Conservation (phyloP, 1,140 invertebrate species). For the Planococcus citri region DNA sequence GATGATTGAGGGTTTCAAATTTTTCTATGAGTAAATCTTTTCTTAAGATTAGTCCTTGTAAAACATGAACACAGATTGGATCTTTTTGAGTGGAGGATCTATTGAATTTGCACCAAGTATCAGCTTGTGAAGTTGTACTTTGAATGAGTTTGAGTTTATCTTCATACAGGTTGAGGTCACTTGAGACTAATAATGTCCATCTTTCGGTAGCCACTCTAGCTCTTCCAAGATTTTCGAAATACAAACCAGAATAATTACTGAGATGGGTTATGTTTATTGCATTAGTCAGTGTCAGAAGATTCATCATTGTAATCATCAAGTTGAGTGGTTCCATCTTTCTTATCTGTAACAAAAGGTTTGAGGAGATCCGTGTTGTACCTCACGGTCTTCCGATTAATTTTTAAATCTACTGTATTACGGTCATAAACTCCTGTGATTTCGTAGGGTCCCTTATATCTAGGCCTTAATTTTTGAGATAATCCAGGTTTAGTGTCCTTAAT, state of each 20-base stretch:
- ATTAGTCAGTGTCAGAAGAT: neutral
- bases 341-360: neutral
- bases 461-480: too few relatives aligned
- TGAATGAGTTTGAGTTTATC: too few relatives aligned
- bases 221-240: neutral
- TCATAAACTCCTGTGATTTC: neutral
- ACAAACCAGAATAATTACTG: neutral
- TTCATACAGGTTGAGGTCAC: neutral
- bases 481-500: too few relatives aligned
- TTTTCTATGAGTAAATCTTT: too few relatives aligned
- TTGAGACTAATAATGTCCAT: neutral
- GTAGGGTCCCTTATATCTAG: too few relatives aligned
- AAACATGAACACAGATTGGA: too few relatives aligned
- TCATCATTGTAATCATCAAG: neutral
- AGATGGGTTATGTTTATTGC: neutral
- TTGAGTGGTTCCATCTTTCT: neutral
- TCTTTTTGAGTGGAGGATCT: too few relatives aligned
- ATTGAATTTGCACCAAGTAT: too few relatives aligned
- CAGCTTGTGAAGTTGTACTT: too few relatives aligned
- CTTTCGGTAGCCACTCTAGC: neutral
- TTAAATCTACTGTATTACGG: neutral
- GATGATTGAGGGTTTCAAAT: too few relatives aligned
- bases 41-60: too few relatives aligned
- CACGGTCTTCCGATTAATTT: neutral
- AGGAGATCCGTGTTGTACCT: neutral